These are phyloP conservation scores for Orthonychiurus folsomi DNA, from an alignment of 2,888 invertebrate species.

Conservation along the genomic window DNA sequence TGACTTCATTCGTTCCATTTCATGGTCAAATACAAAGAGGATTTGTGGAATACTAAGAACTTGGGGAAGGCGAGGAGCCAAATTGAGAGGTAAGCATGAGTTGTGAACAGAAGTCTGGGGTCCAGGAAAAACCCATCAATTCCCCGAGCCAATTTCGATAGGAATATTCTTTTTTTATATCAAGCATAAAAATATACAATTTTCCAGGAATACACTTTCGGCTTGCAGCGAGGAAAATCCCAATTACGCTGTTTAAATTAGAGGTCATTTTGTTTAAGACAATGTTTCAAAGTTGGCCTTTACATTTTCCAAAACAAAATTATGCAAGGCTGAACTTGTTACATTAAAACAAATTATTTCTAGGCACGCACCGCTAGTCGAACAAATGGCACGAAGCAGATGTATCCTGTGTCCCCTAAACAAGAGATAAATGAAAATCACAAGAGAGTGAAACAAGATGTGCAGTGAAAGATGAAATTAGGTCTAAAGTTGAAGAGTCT, in stretches of 20 bases:
- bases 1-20: neutral
- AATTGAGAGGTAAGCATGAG: too few species aligned
- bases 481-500: neutral
- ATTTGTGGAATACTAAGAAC: neutral
- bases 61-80: neutral
- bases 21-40: neutral
- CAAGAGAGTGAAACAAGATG: neutral
- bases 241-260: too few species aligned
- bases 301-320: neutral
- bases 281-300: neutral
- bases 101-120: neutral
- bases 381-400: neutral
- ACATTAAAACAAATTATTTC: neutral
- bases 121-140: neutral
- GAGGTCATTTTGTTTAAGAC: too few species aligned
- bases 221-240: too few species aligned
- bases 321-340: neutral
- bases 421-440: neutral
- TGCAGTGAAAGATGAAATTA: neutral
- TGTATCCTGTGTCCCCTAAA: too few species aligned
- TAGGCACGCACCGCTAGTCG: neutral
- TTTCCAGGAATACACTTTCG: too few species aligned
- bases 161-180: too few species aligned
- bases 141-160: too few species aligned
- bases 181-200: too few species aligned